Percentiles rank a stretch among this genome's conserved stretches.
Conservation (phyloP, 1,140 invertebrate species). For the Arctopsyche grandis region DNA sequence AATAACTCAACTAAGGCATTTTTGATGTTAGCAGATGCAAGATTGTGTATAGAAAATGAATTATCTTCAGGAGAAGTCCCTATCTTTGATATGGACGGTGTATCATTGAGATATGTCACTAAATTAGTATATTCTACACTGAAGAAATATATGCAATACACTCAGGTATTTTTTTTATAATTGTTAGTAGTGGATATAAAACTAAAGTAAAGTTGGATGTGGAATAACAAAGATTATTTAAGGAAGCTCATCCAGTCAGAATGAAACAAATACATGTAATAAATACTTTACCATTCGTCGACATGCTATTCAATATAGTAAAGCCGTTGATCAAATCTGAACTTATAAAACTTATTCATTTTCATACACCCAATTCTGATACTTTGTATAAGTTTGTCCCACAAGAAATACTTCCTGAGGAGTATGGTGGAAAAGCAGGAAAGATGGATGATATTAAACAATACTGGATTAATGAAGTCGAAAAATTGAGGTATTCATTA, state of each 20-base stretch:
- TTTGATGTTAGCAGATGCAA: conserved; percentile 75
- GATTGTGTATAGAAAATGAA: conserved; percentile 68
- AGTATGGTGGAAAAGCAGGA: conserved; percentile 73
- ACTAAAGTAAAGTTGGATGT: not conserved
- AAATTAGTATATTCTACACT: conserved; percentile 72
- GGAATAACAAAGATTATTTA: conserved; percentile 40
- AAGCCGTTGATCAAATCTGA: conserved; percentile 75
- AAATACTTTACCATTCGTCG: conserved; percentile 72
- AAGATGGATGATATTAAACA: conserved; percentile 67
- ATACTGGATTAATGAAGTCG: conserved; percentile 65
- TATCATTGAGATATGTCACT: conserved; percentile 70
- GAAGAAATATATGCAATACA: conserved; percentile 75
- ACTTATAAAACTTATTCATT: conserved; percentile 69
- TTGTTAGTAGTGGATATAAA: not conserved
- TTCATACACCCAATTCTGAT: conserved; percentile 70
- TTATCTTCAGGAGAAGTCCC: conserved; percentile 73
- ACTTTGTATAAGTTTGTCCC: conserved; percentile 71
- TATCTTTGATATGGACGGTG: conserved; percentile 75
- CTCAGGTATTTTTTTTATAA: conserved; percentile 60
- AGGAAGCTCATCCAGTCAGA: conserved; percentile 80
- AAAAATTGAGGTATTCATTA: conserved; percentile 43
- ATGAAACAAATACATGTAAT: conserved; percentile 80
- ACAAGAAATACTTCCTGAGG: conserved; percentile 70
- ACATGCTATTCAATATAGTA: conserved; percentile 70
- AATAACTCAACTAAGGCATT: conserved; percentile 74